phyloP scores from a whole-genome alignment of 1,140 invertebrate species.

The Sminthurinus signatus region DNA sequence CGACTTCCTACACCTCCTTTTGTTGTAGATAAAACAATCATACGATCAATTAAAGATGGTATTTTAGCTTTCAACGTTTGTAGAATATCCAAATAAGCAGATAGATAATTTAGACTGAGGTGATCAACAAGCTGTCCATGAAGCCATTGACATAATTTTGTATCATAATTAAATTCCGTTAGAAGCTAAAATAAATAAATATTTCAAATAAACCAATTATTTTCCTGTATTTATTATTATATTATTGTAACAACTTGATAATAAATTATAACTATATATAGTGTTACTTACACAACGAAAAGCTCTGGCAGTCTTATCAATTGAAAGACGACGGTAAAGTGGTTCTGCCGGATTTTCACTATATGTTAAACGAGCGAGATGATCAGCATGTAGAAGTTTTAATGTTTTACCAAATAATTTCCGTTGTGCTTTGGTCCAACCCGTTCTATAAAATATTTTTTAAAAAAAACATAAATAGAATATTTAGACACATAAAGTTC shows the following conservation, averaged over 20 bases:
- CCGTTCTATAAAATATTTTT: constrained; percentile 48
- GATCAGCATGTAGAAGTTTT: constrained; percentile 63
- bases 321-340: constrained; percentile 57
- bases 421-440: constrained; percentile 61
- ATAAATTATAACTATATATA: no score
- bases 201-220: no score
- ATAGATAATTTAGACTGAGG: constrained; percentile 58
- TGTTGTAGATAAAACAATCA: constrained; percentile 55
- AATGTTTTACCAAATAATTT: constrained; percentile 60
- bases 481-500: constrained; percentile 1
- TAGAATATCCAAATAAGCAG: constrained; percentile 71
- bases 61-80: constrained; percentile 66
- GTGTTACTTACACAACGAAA: no score
- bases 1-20: neutral
- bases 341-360: constrained; percentile 56
- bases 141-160: constrained; percentile 67
- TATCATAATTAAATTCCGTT: constrained; percentile 61
- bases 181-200: no score
- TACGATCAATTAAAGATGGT: constrained; percentile 68
- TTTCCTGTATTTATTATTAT: no score
- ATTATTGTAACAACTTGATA: no score
- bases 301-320: constrained; percentile 64
- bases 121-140: constrained; percentile 66
- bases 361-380: constrained; percentile 58
- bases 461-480: constrained; percentile 1